Evolutionary conservation across 2,797 vertebrate species (phyloP).

Genomic region (Amphiprion clarkii): DNA sequence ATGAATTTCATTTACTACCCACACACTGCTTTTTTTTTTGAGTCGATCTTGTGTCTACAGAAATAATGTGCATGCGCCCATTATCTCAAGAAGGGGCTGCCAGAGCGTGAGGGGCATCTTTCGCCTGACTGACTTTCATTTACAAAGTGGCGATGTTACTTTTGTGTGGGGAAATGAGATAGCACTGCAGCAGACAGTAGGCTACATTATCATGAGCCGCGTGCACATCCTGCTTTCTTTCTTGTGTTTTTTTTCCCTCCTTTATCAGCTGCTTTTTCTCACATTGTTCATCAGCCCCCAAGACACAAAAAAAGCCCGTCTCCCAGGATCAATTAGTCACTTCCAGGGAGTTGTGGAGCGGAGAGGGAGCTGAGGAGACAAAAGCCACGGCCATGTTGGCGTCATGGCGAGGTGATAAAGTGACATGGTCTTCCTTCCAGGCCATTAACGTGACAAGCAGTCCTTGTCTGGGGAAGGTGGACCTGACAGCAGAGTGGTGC

Average conservation of each 20-base stretch:
- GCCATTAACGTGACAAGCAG: conserved; percentile 79
- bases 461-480: conserved; percentile 69
- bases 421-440: conserved; percentile 75
- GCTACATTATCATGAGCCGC: conserved; percentile 70
- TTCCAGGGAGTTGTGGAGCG: conserved; percentile 65
- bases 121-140: conserved; percentile 81
- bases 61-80: conserved; percentile 71
- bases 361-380: conserved; percentile 69
- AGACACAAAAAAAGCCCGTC: conserved; percentile 66
- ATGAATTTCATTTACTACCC: not conserved
- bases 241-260: conserved; percentile 6
- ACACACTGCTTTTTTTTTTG: conserved; percentile 45
- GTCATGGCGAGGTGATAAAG: conserved; percentile 70
- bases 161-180: conserved; percentile 82
- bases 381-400: conserved; percentile 68
- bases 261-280: conserved; percentile 72
- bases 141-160: conserved; percentile 81
- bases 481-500: conserved; percentile 72
- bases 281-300: conserved; percentile 75
- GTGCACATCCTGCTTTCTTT: conserved; percentile 57
- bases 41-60: conserved; percentile 73
- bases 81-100: conserved; percentile 74
- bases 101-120: conserved; percentile 77
- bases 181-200: conserved; percentile 74
- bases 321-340: conserved; percentile 85